Evolutionary conservation across 2,113 vertebrate genomes (phyloP).

Genomic region (Chamaetylas fuelleborni): DNA sequence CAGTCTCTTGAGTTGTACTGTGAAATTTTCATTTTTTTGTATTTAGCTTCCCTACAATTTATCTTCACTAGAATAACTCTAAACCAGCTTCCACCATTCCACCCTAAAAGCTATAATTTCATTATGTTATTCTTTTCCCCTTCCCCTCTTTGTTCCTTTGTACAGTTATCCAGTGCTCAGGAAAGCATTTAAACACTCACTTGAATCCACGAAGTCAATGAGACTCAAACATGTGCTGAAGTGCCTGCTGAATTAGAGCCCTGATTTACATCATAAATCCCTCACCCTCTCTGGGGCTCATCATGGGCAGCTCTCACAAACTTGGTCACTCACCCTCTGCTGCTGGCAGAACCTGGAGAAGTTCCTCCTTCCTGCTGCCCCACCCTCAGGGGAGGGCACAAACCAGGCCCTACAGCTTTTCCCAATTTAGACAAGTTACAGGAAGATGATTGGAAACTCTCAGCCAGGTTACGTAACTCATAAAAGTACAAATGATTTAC

Average conservation of each 20-base stretch:
- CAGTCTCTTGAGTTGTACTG: background rate
- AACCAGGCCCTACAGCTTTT: background rate
- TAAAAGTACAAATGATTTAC: constrained; percentile 74
- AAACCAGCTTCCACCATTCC: background rate
- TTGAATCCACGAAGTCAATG: background rate
- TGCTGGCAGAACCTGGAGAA: background rate
- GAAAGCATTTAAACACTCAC: background rate
- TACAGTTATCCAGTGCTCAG: background rate
- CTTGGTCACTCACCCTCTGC: background rate
- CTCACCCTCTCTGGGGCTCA: background rate
- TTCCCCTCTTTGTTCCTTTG: background rate
- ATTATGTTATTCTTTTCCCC: background rate
- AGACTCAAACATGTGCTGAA: background rate
- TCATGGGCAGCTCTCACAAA: background rate
- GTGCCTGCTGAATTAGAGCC: constrained; percentile 4
- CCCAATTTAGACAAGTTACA: constrained; percentile 52
- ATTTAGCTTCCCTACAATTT: background rate
- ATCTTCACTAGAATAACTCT: background rate
- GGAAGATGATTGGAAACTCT: constrained; percentile 66
- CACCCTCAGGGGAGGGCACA: background rate
- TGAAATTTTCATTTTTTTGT: background rate
- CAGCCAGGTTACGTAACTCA: constrained; percentile 68
- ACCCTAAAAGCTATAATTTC: background rate
- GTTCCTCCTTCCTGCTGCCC: background rate
- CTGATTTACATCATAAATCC: constrained; percentile 1